Conservation (phyloP, 1,140 invertebrate genomes). For the Nephila pilipes region DNA sequence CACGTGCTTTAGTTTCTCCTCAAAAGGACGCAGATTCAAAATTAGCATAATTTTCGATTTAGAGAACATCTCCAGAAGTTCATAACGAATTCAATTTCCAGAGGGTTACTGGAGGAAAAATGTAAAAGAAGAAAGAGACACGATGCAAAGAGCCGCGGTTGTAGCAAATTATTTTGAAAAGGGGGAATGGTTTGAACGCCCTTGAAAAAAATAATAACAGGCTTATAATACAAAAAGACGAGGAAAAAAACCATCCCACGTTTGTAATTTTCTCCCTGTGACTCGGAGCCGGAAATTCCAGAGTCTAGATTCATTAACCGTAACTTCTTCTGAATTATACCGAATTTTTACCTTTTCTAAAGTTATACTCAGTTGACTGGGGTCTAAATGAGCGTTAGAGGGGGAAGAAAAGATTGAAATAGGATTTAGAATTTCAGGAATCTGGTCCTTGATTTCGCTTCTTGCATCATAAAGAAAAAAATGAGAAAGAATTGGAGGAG, state of each 20-base stretch:
- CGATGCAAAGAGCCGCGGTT: constrained; percentile 11
- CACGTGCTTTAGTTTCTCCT: constrained; percentile 43
- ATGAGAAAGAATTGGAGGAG: not conserved
- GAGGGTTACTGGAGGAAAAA: constrained; percentile 41
- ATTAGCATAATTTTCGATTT: constrained; percentile 76
- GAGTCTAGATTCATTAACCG: constrained; percentile 64
- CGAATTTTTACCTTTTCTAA: constrained; percentile 53
- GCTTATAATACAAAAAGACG: constrained; percentile 66
- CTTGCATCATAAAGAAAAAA: not conserved
- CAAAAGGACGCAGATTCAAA: constrained; percentile 63
- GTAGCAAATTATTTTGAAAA: constrained; percentile 72
- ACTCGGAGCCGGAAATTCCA: constrained; percentile 46
- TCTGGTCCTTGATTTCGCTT: constrained; percentile 31
- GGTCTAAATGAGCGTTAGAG: constrained; percentile 15
- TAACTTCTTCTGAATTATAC: constrained; percentile 58
- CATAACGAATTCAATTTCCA: constrained; percentile 76
- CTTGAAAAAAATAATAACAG: constrained; percentile 72
- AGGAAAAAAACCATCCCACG: constrained; percentile 43
- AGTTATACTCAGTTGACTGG: constrained; percentile 18
- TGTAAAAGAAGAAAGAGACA: not conserved
- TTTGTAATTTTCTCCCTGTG: constrained; percentile 71
- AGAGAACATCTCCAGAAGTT: constrained; percentile 68
- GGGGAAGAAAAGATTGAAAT: constrained; percentile 35
- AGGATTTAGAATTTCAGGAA: constrained; percentile 58
- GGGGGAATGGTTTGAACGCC: constrained; percentile 30